Base-by-base conservation (phyloP, 2,113 vertebrate species). In the Brachypodius melanocephalos region DNA sequence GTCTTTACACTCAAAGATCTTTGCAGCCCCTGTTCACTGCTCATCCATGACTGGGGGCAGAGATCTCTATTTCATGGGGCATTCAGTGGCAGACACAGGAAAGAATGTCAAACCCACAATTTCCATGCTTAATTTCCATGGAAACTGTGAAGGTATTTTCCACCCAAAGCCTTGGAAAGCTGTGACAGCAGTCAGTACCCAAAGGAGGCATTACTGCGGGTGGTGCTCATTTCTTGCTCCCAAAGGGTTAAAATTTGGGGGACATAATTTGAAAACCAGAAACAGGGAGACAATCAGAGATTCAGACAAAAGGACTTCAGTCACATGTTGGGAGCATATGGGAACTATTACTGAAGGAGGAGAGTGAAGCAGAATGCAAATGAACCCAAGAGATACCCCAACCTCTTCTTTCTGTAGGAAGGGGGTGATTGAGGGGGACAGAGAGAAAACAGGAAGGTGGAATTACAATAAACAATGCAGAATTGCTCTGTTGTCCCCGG, bases 391-490 rank as follows among this genome's bases (percentile, higher is more conserved):
- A 92, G 74, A 68, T 65, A 76, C 40, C 82, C 61, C 4, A 0
- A 36, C 42, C 52, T 80, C 62, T 63, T 31, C 62, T 78, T 73
- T 67, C 48, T 68, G 58, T 74, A 57, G 66, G 66, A 57, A 80
- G 58, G 66, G 79, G 91, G 28, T 76, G 63, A 7, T 61, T 74
- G 91, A 77, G 79, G 11, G 69, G 46, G 12, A 19, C 59, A 67
- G 68, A 76, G 65, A 10, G 46, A 82, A 83, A 95, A 36, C 77
- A 90, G 95, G 89, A 88, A 91, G 59, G 89, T 59, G 13, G 34
- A 36, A 40, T 62, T 32, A 67, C 85, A 89, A 36, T 46, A 25
- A 88, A 51, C 51, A 59, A 7, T 4, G 16, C 15, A 32, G 80
- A 72, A 42, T 67, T 32, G n/a, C 20, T 66, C 51, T 34, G n/a